These are phyloP conservation scores for Eulemur coronatus DNA, from an alignment of 2,797 vertebrate species.

Conservation along the genomic window DNA sequence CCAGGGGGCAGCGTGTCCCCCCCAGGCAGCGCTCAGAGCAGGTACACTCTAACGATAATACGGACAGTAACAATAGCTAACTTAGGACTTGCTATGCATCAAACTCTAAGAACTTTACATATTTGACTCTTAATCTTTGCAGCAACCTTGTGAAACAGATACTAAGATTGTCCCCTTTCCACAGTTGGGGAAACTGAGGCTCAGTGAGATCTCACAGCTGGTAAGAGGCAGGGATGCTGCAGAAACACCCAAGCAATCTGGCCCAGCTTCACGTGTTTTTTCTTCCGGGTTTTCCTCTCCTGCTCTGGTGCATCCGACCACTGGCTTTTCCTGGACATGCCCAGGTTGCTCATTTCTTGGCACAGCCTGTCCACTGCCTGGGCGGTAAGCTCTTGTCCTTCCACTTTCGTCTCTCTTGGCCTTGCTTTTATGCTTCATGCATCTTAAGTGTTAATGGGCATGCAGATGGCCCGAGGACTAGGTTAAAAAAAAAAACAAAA, in stretches of 20 bases:
- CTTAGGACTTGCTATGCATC: background rate
- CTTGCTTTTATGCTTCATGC: background rate
- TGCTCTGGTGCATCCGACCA: background rate
- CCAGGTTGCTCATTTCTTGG: background rate
- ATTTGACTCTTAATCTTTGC: background rate
- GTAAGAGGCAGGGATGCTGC: background rate
- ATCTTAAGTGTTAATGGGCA: background rate
- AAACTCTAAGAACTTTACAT: background rate
- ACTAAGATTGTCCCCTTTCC: background rate
- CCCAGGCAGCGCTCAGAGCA: background rate
- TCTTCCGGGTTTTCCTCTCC: background rate
- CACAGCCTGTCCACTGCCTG: too few species aligned
- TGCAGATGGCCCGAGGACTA: background rate
- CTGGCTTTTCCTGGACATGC: background rate
- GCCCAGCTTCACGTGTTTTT: background rate
- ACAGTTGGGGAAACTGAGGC: background rate
- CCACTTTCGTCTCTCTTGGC: background rate
- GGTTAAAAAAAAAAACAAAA: background rate
- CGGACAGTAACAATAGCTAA: background rate
- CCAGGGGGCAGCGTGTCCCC: background rate
- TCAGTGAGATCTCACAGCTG: background rate
- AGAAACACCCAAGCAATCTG: too few species aligned
- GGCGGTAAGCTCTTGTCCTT: background rate
- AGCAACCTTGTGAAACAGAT: background rate
- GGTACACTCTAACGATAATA: background rate